Conservation (phyloP, 2,113 vertebrate genomes). For the Columba livia region DNA sequence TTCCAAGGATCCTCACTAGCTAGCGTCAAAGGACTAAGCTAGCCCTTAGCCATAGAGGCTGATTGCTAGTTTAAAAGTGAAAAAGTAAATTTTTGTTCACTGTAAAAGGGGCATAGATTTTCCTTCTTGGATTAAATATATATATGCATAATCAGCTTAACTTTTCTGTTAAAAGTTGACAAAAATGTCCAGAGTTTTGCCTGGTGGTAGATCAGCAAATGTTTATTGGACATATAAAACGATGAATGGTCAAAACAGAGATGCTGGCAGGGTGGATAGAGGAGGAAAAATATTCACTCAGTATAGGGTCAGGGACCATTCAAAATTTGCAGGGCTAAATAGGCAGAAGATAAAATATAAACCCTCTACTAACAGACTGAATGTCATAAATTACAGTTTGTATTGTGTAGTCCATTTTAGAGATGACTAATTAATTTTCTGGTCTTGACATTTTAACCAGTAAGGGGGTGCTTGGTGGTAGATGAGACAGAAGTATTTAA, state of each 20-base stretch:
- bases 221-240: neutral
- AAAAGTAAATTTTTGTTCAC: constrained; percentile 41
- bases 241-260: neutral
- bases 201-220: neutral
- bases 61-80: constrained; percentile 43
- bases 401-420: neutral
- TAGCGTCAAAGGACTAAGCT: constrained; percentile 52
- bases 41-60: constrained; percentile 23
- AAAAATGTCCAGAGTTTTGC: neutral
- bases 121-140: neutral
- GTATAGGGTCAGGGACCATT: neutral
- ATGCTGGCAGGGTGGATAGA: neutral
- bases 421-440: neutral
- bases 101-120: neutral
- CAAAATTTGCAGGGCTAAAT: neutral
- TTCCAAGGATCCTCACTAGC: constrained; percentile 66
- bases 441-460: neutral
- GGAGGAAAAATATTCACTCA: neutral
- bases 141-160: neutral
- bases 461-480: neutral
- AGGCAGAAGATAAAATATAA: neutral
- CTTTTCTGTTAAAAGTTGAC: neutral
- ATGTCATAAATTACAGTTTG: neutral
- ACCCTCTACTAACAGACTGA: neutral
- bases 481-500: neutral